phyloP scores from a whole-genome alignment of 2,888 invertebrate genomes.

The Gibbula magus region DNA sequence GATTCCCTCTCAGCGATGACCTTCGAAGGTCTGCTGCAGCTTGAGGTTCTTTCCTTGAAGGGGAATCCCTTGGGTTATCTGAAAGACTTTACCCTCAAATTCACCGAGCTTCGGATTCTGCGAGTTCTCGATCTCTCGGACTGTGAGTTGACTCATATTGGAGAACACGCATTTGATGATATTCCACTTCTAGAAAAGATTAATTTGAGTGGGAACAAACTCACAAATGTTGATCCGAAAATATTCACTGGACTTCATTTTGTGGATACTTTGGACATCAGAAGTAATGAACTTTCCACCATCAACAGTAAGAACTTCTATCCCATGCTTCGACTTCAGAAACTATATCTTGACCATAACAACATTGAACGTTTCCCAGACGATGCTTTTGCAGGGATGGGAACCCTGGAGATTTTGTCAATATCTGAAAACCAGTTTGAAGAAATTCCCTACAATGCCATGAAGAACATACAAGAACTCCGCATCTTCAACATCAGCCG shows the following conservation, averaged over 20 bases:
- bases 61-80: constrained; percentile 29
- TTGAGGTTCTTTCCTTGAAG: constrained; percentile 23
- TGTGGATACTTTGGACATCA: constrained; percentile 6
- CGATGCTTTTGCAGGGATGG: constrained; percentile 24
- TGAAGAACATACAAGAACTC: not conserved
- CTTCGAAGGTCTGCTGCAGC: constrained; percentile 21
- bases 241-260: constrained; percentile 12
- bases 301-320: not conserved
- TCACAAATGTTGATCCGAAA: not conserved
- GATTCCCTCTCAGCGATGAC: not conserved
- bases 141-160: constrained; percentile 19
- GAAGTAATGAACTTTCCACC: constrained; percentile 1
- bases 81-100: not conserved
- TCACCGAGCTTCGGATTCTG: not conserved
- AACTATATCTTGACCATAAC: constrained; percentile 26
- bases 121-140: not conserved
- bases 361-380: constrained; percentile 5
- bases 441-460: constrained; percentile 21
- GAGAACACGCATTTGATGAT: constrained; percentile 3
- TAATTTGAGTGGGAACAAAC: constrained; percentile 24
- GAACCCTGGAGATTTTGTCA: constrained; percentile 23
- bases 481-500: constrained; percentile 29
- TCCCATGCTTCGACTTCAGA: constrained; percentile 15
- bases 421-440: constrained; percentile 29
- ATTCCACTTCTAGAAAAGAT: not conserved